Conservation (phyloP, 1,140 invertebrate species). For the Acarapis woodi region DNA sequence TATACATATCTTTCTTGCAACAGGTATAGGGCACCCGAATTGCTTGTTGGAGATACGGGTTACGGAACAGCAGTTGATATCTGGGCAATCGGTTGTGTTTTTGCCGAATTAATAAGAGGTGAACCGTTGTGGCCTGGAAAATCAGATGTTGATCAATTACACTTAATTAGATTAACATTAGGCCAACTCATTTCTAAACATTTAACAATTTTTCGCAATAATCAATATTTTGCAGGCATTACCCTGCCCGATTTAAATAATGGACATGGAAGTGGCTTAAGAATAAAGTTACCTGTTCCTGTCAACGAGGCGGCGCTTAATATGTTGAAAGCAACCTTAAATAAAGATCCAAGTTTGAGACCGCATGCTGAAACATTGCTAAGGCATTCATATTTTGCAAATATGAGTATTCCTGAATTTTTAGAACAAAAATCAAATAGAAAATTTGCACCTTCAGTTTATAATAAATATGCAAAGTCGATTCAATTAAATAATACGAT, state of each 20-base stretch:
- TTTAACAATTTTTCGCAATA: constrained; percentile 75
- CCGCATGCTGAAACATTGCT: constrained; percentile 66
- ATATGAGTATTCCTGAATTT: constrained; percentile 11
- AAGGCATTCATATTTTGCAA: constrained; percentile 47
- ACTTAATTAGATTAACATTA: constrained; percentile 61
- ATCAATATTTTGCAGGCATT: constrained; percentile 73
- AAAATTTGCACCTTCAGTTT: too few relatives aligned
- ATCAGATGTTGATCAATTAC: constrained; percentile 92
- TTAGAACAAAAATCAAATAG: too few relatives aligned
- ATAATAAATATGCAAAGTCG: too few relatives aligned
- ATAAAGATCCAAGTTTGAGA: constrained; percentile 67
- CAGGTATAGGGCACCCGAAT: constrained; percentile 77
- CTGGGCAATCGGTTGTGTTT: constrained; percentile 84
- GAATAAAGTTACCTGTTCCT: constrained; percentile 44
- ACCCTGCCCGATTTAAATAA: constrained; percentile 55
- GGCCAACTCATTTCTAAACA: constrained; percentile 62
- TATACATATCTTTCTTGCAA: too few relatives aligned
- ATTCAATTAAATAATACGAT: too few relatives aligned
- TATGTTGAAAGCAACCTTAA: constrained; percentile 63
- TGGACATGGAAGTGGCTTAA: too few relatives aligned
- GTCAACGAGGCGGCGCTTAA: constrained; percentile 36
- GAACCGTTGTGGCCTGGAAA: constrained; percentile 90
- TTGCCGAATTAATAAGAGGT: constrained; percentile 77
- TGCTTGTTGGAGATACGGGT: constrained; percentile 84
- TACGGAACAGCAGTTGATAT: constrained; percentile 92